phyloP scores from a whole-genome alignment of 2,797 vertebrate genomes.

The Myripristis jacobus region DNA sequence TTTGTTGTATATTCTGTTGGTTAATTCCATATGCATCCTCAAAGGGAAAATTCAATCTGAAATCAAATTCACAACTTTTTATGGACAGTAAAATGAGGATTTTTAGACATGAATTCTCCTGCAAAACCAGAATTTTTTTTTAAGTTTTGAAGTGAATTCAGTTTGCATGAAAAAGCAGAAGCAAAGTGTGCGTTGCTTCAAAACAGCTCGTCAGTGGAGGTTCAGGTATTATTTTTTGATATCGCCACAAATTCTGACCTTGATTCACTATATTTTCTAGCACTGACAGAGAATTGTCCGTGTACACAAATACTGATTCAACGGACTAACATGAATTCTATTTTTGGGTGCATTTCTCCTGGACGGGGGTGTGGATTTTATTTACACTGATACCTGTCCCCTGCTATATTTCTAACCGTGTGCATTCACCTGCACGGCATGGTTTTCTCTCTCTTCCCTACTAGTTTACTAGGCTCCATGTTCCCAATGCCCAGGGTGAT shows the following conservation, averaged over 20 bases:
- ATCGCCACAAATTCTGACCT: background rate
- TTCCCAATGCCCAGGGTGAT: constrained; percentile 98
- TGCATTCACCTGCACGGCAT: constrained; percentile 59
- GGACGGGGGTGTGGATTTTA: background rate
- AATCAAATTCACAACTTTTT: background rate
- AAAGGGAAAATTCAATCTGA: background rate
- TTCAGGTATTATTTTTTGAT: background rate
- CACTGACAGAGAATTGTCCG: background rate
- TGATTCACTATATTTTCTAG: background rate
- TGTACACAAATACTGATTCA: background rate
- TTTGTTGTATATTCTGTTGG: background rate
- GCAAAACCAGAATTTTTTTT: background rate
- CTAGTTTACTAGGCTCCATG: constrained; percentile 95
- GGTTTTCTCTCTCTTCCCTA: constrained; percentile 38
- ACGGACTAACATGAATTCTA: background rate
- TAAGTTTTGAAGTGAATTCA: background rate
- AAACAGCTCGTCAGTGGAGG: background rate
- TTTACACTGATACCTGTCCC: background rate
- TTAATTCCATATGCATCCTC: background rate
- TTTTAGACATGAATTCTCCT: background rate
- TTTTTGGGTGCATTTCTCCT: background rate
- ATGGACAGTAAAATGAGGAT: background rate
- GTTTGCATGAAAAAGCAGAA: background rate
- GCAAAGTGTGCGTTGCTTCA: background rate
- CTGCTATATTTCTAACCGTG: constrained; percentile 28